Conservation (phyloP, 2,113 vertebrate species). For the Amazona vittata region DNA sequence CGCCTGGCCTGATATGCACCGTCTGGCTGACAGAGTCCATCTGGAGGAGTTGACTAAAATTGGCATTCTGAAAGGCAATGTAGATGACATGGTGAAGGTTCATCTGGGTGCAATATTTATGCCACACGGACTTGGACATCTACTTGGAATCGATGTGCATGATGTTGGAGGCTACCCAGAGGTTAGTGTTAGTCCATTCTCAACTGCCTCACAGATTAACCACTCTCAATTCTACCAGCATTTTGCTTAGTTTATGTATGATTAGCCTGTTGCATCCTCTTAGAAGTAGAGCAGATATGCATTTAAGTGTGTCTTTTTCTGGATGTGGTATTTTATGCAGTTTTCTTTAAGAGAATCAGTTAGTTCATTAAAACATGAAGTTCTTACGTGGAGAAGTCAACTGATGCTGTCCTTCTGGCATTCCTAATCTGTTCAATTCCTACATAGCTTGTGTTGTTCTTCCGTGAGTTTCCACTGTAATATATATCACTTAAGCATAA, state of each 20-base stretch:
- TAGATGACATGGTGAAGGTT: conserved; percentile 92
- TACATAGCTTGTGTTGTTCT: accelerated
- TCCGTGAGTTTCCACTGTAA: background rate
- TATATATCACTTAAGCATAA: background rate
- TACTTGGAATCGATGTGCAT: conserved; percentile 95
- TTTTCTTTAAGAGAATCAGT: background rate
- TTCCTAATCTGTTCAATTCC: background rate
- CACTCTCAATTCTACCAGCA: background rate
- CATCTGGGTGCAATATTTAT: conserved; percentile 93
- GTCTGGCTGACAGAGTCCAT: conserved; percentile 89
- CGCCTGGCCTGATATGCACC: conserved; percentile 94
- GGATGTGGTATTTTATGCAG: background rate
- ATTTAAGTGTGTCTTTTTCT: background rate
- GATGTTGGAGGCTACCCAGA: conserved; percentile 97
- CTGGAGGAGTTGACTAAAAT: conserved; percentile 90
- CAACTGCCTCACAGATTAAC: background rate
- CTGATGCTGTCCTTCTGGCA: background rate
- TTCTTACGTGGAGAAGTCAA: background rate
- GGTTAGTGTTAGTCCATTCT: conserved; percentile 75
- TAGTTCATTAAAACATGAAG: background rate
- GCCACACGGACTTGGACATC: conserved; percentile 95
- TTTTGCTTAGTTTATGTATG: background rate
- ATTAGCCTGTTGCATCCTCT: background rate
- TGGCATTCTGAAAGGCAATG: conserved; percentile 82
- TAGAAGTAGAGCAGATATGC: background rate